Evolutionary conservation across 2,113 vertebrate species (phyloP).

Genomic region (Holacanthus passer): DNA sequence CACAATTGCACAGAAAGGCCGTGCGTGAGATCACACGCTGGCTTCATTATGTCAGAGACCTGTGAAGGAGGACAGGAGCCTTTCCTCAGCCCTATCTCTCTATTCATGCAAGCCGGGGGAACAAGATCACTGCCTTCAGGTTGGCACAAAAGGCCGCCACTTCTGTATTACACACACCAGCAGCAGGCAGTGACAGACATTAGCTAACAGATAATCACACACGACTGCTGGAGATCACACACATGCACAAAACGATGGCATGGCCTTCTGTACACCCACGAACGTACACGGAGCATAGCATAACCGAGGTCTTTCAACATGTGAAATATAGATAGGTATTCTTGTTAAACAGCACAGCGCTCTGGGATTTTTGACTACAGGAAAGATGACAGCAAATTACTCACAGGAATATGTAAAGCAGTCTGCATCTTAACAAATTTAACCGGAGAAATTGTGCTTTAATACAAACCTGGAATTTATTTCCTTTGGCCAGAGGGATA

Average conservation of each 20-base stretch:
- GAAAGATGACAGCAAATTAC: background rate
- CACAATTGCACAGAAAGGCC: conserved; percentile 30
- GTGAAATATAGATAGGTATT: background rate
- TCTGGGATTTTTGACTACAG: background rate
- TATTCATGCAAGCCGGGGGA: conserved; percentile 65
- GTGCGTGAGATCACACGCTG: conserved; percentile 50
- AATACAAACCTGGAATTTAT: background rate
- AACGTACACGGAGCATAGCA: background rate
- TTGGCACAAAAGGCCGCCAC: conserved; percentile 65
- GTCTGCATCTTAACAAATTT: background rate
- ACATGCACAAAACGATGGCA: background rate
- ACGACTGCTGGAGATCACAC: conserved; percentile 30
- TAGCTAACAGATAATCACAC: conserved; percentile 15
- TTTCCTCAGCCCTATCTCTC: conserved; percentile 55
- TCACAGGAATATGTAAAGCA: background rate
- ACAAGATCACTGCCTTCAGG: conserved; percentile 60
- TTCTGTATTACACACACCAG: conserved; percentile 48
- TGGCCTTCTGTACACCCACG: background rate
- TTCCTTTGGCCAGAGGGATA: background rate
- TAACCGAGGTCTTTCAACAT: background rate
- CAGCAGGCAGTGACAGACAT: conserved; percentile 44
- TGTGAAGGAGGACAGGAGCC: conserved; percentile 62
- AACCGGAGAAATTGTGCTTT: background rate
- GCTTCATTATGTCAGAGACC: conserved; percentile 73
- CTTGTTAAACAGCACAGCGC: background rate